Base-by-base conservation (phyloP, 2,888 invertebrate species). In the Meiosimyza decipiens region DNA sequence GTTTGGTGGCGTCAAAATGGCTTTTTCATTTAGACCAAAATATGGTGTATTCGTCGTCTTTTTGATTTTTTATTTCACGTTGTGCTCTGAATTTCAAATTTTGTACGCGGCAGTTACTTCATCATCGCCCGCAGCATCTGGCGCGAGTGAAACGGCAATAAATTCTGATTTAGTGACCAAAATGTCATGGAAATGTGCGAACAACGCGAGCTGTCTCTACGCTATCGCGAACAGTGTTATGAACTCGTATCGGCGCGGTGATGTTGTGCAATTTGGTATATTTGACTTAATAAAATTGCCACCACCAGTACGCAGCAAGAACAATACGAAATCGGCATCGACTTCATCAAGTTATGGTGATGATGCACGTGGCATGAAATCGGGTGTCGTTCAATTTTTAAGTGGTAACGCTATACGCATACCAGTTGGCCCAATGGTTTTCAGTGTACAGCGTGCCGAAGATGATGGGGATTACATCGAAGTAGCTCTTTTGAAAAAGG, bases 181-280 rank as follows among this genome's bases (percentile, higher is more conserved):
- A 74, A 79, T 86, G n/a, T 85, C 82, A 62, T 87, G 87, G 87
- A 81, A 81, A 79, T 91, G 91, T 85, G 89, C 89, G 83, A 91
- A 91, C 80, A 91, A 91, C 84, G 90, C 90, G 50, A 90, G 90
- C 74, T 91, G 91, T 79, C 87, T 91, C 52, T 88, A 90, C 71
- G 79, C 86, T 51, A 83, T 91, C 80, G 88, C 89, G 22, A 88
- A 84, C 74, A 88, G 89, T 76, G 86, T 91, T 66, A 82, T 89
- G 72, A 87, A 86, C 78, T 89, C 89, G 78, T 88, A 91, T 74
- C 85, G 88, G 69, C 88, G 89, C 69, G 88, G 89, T 78, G 89
- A 89, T 79, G 87, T 89, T 68, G 88, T 91, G 73, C 88, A 87
- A 78, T 89, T 91, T 81, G 89, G 91, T 72, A 80, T 88, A 76